Evolutionary conservation across 2,797 vertebrate genomes (phyloP).

Genomic region (Loris lydekkerianus): DNA sequence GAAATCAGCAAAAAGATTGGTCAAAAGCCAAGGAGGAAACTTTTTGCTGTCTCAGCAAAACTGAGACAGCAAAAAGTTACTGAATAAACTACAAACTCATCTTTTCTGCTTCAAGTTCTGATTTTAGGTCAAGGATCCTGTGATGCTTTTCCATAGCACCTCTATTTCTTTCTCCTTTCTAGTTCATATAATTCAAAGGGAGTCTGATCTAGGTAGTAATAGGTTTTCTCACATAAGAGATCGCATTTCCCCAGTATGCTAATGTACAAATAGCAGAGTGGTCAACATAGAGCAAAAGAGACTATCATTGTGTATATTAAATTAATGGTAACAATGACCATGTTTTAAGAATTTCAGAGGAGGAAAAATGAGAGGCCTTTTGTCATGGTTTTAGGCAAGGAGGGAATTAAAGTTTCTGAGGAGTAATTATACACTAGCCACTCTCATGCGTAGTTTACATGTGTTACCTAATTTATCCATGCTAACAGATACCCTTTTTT

Average conservation of each 20-base stretch:
- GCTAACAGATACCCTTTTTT: not conserved
- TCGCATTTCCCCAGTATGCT: not conserved
- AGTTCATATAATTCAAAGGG: constrained; percentile 2
- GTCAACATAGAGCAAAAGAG: not conserved
- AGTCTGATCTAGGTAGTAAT: not conserved
- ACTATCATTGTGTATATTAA: not conserved
- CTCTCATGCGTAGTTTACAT: not conserved
- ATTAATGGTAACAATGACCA: not conserved
- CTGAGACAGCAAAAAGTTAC: constrained; percentile 68
- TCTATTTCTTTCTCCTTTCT: not conserved
- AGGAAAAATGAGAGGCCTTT: not conserved
- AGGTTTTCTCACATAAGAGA: not conserved
- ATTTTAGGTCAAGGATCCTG: constrained; percentile 66
- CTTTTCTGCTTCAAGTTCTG: constrained; percentile 33
- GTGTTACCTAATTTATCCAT: not conserved
- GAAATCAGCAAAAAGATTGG: constrained; percentile 59
- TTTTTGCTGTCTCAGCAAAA: constrained; percentile 67
- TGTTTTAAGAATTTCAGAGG: not conserved
- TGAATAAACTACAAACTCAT: constrained; percentile 73
- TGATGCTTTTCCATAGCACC: not conserved
- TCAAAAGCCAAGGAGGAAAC: constrained; percentile 55
- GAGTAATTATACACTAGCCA: not conserved
- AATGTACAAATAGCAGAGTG: not conserved
- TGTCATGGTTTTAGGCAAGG: not conserved
- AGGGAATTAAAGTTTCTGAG: not conserved